A percentile compares a stretch with the other conserved stretches of the same genome.
Evolutionary conservation across 1,140 invertebrate species (phyloP).

Genomic region (Anoplolepis gracilipes): DNA sequence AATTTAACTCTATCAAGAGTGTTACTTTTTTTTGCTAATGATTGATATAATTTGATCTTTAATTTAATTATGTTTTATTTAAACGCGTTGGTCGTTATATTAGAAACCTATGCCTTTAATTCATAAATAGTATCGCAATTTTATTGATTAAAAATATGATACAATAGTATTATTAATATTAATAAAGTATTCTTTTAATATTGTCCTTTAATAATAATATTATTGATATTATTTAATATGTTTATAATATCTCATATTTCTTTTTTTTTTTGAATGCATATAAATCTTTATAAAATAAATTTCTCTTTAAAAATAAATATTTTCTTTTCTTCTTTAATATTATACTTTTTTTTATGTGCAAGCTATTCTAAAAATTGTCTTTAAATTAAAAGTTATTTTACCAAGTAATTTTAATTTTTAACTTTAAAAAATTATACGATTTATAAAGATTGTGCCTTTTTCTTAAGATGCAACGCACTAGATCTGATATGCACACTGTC

Average conservation of each 20-base stretch:
- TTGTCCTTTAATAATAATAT: too few relatives aligned
- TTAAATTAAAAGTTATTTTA: too few relatives aligned
- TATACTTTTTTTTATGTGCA: too few relatives aligned
- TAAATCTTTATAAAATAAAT: too few relatives aligned
- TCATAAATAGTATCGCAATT: not conserved
- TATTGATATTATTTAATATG: too few relatives aligned
- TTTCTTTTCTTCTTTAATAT: not conserved
- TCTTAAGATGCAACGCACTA: not conserved
- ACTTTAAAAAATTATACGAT: too few relatives aligned
- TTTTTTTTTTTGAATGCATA: not conserved
- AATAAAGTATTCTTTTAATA: too few relatives aligned
- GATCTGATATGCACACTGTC: not conserved
- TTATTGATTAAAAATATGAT: not conserved
- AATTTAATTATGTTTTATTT: not conserved
- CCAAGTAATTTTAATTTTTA: not conserved
- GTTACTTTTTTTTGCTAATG: too few relatives aligned
- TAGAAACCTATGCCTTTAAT: not conserved
- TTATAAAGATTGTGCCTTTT: not conserved
- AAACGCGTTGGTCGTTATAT: not conserved
- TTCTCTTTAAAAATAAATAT: too few relatives aligned
- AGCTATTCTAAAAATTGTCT: too few relatives aligned
- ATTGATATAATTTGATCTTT: not conserved
- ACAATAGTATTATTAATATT: too few relatives aligned
- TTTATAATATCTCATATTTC: too few relatives aligned
- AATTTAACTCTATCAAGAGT: not conserved